phyloP scores from a whole-genome alignment of 2,113 vertebrate genomes.

The Pyxicephalus adspersus region DNA sequence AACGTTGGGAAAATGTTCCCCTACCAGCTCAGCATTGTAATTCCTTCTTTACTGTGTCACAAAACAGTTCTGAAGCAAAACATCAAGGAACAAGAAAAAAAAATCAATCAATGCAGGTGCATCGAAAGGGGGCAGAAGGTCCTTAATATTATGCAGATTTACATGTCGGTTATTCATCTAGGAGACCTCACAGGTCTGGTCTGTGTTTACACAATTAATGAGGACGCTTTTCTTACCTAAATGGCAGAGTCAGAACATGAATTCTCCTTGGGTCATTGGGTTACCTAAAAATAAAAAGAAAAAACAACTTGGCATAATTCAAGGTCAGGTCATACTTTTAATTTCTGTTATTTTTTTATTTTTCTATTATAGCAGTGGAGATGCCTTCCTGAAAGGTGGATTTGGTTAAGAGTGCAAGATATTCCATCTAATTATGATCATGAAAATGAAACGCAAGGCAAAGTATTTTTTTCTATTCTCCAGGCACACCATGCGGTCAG shows the following conservation, averaged over 20 bases:
- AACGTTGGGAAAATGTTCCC: background rate
- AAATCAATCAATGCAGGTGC: slow-evolving; percentile 15
- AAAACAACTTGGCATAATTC: background rate
- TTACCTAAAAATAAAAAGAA: too few species aligned
- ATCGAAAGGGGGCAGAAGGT: background rate
- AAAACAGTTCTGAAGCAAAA: background rate
- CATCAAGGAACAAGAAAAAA: background rate
- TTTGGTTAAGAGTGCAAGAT: too few species aligned
- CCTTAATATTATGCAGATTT: background rate
- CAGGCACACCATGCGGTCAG: background rate
- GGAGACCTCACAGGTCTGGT: background rate
- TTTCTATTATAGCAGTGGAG: background rate
- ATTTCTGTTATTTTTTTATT: background rate
- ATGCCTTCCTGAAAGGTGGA: background rate
- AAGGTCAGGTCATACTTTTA: slow-evolving; percentile 1
- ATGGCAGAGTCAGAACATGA: background rate
- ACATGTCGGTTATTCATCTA: background rate
- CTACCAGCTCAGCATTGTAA: background rate
- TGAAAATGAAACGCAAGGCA: background rate
- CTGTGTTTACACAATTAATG: slow-evolving; percentile 6
- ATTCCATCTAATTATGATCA: too few species aligned
- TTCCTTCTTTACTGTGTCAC: slow-evolving; percentile 2
- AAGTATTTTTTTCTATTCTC: background rate
- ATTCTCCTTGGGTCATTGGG: slow-evolving; percentile 5
- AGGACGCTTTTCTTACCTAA: background rate